phyloP scores from a whole-genome alignment of 2,797 vertebrate genomes.

The Setipinna tenuifilis region DNA sequence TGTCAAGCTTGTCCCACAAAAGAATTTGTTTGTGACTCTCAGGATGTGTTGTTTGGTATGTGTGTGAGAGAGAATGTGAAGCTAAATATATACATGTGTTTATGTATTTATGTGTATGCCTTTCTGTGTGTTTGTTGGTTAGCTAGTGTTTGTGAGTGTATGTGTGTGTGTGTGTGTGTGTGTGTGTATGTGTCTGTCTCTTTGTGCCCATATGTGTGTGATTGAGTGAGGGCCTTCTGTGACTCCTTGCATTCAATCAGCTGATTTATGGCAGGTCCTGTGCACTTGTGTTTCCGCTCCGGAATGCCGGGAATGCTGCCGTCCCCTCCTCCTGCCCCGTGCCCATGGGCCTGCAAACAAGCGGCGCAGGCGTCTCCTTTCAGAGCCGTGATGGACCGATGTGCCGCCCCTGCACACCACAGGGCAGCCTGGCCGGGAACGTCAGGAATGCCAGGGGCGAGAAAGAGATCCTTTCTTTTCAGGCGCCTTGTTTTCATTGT shows the following conservation, averaged over 20 bases:
- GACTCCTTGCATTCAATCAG: constrained; percentile 62
- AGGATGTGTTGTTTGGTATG: neutral
- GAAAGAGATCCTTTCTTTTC: constrained; percentile 62
- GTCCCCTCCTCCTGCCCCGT: constrained; percentile 64
- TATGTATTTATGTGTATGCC: neutral
- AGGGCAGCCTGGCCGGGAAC: constrained; percentile 67
- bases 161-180: neutral
- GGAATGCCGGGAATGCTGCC: constrained; percentile 78
- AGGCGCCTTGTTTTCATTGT: constrained; percentile 26
- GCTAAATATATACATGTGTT: neutral
- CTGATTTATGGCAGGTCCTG: constrained; percentile 78
- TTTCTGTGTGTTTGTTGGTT: too few relatives aligned
- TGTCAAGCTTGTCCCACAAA: constrained; percentile 11
- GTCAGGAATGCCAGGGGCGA: constrained; percentile 72
- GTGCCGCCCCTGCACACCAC: constrained; percentile 69
- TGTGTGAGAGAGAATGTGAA: neutral
- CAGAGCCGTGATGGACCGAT: constrained; percentile 62
- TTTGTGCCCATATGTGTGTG: neutral
- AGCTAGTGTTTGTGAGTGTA: neutral
- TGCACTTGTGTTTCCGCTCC: constrained; percentile 72
- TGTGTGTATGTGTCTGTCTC: neutral
- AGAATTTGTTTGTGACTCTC: neutral
- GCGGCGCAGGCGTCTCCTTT: constrained; percentile 68
- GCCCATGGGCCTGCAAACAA: constrained; percentile 70
- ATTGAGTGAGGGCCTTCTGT: neutral